phyloP scores from a whole-genome alignment of 2,797 vertebrate species.

The Ctenopoma kingsleyae region DNA sequence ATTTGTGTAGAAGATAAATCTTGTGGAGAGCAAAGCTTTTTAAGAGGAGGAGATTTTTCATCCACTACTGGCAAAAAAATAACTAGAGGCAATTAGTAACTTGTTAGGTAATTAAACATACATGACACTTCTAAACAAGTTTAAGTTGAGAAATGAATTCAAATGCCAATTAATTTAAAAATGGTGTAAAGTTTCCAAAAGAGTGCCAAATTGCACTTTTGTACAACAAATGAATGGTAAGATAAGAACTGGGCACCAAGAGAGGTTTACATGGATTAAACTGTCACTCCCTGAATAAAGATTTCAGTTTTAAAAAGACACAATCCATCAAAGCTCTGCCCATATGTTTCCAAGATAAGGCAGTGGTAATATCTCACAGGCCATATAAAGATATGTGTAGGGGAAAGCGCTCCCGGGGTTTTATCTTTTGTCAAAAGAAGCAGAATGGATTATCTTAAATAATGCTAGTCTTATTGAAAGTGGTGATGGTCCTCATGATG shows the following conservation, averaged over 20 bases:
- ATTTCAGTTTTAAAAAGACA: constrained; percentile 54
- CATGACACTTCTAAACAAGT: constrained; percentile 53
- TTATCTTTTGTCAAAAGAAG: constrained; percentile 69
- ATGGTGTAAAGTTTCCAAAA: constrained; percentile 32
- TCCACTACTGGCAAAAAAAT: constrained; percentile 67
- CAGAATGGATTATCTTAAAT: constrained; percentile 63
- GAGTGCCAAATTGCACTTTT: constrained; percentile 29
- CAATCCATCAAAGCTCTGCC: constrained; percentile 63
- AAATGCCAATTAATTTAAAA: constrained; percentile 59
- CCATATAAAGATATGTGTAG: constrained; percentile 50
- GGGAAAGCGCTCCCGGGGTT: constrained; percentile 46
- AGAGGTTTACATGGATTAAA: constrained; percentile 66
- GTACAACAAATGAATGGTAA: constrained; percentile 26
- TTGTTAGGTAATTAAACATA: constrained; percentile 65
- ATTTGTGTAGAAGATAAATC: constrained; percentile 48
- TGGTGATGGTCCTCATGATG: constrained; percentile 41
- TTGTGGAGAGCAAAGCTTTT: constrained; percentile 31
- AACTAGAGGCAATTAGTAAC: constrained; percentile 71
- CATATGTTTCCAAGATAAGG: constrained; percentile 70
- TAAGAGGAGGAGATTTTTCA: constrained; percentile 45
- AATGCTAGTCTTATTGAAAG: constrained; percentile 37
- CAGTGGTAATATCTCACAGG: constrained; percentile 60
- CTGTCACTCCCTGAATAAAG: constrained; percentile 62
- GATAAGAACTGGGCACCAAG: constrained; percentile 37
- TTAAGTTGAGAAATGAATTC: constrained; percentile 45